Base-by-base conservation (phyloP, 2,888 invertebrate species). In the Himalopsyche kuldschensis region DNA sequence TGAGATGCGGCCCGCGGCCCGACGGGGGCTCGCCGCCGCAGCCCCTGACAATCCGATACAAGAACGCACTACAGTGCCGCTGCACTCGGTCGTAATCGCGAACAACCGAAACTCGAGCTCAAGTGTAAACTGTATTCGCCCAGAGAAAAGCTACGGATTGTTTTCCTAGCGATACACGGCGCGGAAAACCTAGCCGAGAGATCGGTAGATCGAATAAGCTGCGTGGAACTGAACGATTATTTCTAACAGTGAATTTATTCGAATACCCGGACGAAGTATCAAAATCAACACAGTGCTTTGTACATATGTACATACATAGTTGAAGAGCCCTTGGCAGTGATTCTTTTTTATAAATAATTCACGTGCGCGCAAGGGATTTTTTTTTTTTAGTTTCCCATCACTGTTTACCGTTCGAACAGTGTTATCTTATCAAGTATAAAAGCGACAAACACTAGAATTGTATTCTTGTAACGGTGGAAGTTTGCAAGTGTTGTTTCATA, bases 1-100 rank as follows among this genome's bases (percentile, higher is more conserved):
- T 86, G 83, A 85, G 77, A 63, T 78, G 84, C 86, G 84, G 86
- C 84, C 85, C 81, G 85, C 83, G 82, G 84, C 86, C 82, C 82
- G 63, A 32, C 83, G 75, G 83, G 84, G 83, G 81, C 82, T 81
- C 80, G 79, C 84, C 80, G 78, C 75, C 84, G 84, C 84, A 78
- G 82, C 86, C 84, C 83, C 84, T 82, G 82, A 47, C 79, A 55
- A 55, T 55, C 55, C 55, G 55, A 55, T 55, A 55, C 55, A 55
- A 20, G 55, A 55, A 55, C 78, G 47, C 31, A 20, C 78, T 24
- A 78, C 35, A 41, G 76, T 48, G 41, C 82, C 32, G 79, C 69
- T 69, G 55, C 27, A 32, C 75, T 63, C 78, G 75, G 77, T 46
- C 75, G 6, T 15, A 55, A 17, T 55, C 81, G 30, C 15, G 48